Evolutionary conservation across 2,888 invertebrate species (phyloP), one percentile per base, ranked within the genome.

Genomic region (Ptilodon capucinus): DNA sequence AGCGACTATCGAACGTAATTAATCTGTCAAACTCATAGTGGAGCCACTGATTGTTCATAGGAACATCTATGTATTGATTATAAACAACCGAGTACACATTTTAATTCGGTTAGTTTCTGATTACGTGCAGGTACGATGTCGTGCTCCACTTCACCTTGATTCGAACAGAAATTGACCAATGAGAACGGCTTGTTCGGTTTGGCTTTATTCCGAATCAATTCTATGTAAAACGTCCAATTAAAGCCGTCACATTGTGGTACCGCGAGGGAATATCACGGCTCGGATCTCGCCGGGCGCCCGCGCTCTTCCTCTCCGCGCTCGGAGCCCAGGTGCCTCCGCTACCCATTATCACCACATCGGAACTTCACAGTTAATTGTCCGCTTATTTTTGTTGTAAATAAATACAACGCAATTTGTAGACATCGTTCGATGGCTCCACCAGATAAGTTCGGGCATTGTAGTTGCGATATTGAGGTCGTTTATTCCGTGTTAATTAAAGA

Each of bases 401-500:
- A 74, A 79, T 77, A 76, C 75, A 72, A 73, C 67, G 72, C 80
- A 86, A 83, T 85, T 85, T 78, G 83, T 82, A 79, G 78, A 75
- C 75, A 74, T 76, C 76, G 74, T 62, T 74, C 73, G 81, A 81
- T 84, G 68, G 71, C 65, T 73, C 67, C 62, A 51, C 56, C 58
- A 74, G 82, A 84, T 84, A 82, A 78, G 68, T 71, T 71, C 73
- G 64, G 55, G 62, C 71, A 78, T 82, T 82, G 78, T 81, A 71
- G 68, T 75, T 74, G 71, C 71, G 72, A 76, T 75, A 82, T 82
- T 68, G 79, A 72, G 79, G 79, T 69, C 81, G 70, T 69, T 76
- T 79, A 75, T 76, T 76, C 72, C 67, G 75, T 77, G 75, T 79
- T 85, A 83, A 84, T 85, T 84, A 81, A 74, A 83, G 79, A 79